Conservation (phyloP, 2,888 invertebrate species). For the Diaperis boleti region DNA sequence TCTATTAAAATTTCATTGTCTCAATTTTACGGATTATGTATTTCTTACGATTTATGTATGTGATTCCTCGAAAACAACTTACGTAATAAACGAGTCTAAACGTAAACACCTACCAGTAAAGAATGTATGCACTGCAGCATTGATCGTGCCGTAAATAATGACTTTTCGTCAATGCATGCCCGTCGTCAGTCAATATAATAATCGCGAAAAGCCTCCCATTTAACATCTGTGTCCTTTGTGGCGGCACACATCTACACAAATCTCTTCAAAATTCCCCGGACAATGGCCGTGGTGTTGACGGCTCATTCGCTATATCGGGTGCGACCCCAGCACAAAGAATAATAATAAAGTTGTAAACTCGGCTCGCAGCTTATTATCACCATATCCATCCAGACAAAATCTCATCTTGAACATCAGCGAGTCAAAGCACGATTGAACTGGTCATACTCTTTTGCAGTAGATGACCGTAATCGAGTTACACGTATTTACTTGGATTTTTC, state of each 20-base stretch:
- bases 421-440: conserved; percentile 31
- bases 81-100: no score
- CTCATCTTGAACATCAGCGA: conserved; percentile 7
- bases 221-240: conserved; percentile 37
- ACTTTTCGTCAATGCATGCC: conserved; percentile 31
- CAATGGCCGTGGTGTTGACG: conserved; percentile 37
- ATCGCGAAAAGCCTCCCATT: conserved; percentile 30
- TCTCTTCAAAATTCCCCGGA: conserved; percentile 34
- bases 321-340: conserved; percentile 35
- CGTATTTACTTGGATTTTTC: conserved; percentile 51
- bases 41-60: no score
- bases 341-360: conserved; percentile 47
- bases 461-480: conserved; percentile 50
- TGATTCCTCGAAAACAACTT: no score
- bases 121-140: no score
- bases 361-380: conserved; percentile 46
- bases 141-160: conserved; percentile 34
- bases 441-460: conserved; percentile 44
- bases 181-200: conserved; percentile 40
- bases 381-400: conserved; percentile 37
- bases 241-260: conserved; percentile 34
- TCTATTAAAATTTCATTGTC: no score
- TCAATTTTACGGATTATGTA: no score
- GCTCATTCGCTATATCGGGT: conserved; percentile 29
- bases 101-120: no score